Evolutionary conservation across 2,888 invertebrate genomes (phyloP).

Genomic region (Ferdinandea cuprea): DNA sequence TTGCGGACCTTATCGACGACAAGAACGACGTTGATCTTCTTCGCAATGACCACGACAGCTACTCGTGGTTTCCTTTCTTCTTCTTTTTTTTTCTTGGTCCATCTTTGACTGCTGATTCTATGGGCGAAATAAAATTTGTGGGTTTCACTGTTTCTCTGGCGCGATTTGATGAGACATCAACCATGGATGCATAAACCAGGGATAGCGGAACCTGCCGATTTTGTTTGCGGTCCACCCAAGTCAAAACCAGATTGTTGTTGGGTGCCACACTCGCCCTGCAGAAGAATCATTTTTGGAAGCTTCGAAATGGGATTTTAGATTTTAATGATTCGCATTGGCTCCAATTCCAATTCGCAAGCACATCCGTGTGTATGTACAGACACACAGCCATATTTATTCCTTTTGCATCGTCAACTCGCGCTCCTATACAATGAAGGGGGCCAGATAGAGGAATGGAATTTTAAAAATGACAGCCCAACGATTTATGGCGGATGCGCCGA

Average conservation of each 20-base stretch:
- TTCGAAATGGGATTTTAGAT: constrained; percentile 50
- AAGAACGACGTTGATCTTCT: constrained; percentile 64
- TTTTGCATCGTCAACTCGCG: constrained; percentile 33
- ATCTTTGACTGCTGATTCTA: constrained; percentile 3
- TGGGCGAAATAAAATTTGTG: constrained; percentile 63
- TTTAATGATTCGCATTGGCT: constrained; percentile 65
- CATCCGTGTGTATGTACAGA: constrained; percentile 9
- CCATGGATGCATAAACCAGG: constrained; percentile 58
- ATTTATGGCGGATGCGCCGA: constrained; percentile 74
- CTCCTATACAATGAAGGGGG: constrained; percentile 31
- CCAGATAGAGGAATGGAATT: constrained; percentile 71
- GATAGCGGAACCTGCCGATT: constrained; percentile 71
- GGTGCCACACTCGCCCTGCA: constrained; percentile 25
- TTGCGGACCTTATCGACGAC: constrained; percentile 45
- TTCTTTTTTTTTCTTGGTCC: background rate
- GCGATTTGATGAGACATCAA: constrained; percentile 54
- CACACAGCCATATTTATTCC: background rate
- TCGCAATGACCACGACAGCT: constrained; percentile 53
- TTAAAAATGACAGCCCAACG: constrained; percentile 71
- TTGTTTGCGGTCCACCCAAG: constrained; percentile 42
- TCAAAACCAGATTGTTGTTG: constrained; percentile 41
- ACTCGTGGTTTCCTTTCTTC: constrained; percentile 10
- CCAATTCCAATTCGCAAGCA: background rate
- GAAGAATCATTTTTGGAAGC: constrained; percentile 46
- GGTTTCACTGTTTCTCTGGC: constrained; percentile 39